Base-by-base conservation (phyloP, 2,888 invertebrate species). In the Philonicus albiceps region DNA sequence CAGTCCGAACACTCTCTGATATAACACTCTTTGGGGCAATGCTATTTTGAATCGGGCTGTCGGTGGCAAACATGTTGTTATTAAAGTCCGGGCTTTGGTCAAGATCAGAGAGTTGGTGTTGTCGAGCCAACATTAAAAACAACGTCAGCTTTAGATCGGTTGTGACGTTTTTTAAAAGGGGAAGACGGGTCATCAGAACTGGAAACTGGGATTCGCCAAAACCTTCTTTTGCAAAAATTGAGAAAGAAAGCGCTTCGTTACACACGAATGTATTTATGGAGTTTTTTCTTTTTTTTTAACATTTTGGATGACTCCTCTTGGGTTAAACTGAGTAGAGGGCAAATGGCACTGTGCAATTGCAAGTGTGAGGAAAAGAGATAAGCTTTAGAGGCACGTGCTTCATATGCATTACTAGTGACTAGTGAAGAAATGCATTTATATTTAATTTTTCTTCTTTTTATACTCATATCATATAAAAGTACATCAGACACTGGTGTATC, bases 61-160 rank as follows among this genome's bases (percentile, higher is more conserved):
- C 19, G 64, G 22, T 64, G 27, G 64, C 53, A 81, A 81, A 81
- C 81, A 81, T 81, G 81, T 81, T 81, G 81, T 81, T 81, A 55
- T 81, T 81, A 30, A 43, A 81, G 64, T 37, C 37, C 81, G 37
- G 19, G 81, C 34, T 55, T 49, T 81, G 81, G 55, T 81, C 81
- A 81, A 81, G 81, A 81, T 81, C 81, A 81, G 81, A 81, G 49
- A 53, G 16, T 22, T 31, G 31, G 80, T 81, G 81, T 81, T 81
- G 81, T 55, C 81, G 81, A 49, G 30, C 34, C 34, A 49, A n/a
- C 37, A 22, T 22, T 22, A 19, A 30, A 40, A 43, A 19, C 37
- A 78, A 78, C 78, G 78, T 78, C 78, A 78, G 37, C 19, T 78
- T 22, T 27, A 27, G 37, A 13, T 80, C 43, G 80, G 53, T 27